Evolutionary conservation across 2,888 invertebrate genomes (phyloP).

Genomic region (Trissoscelio sp.): DNA sequence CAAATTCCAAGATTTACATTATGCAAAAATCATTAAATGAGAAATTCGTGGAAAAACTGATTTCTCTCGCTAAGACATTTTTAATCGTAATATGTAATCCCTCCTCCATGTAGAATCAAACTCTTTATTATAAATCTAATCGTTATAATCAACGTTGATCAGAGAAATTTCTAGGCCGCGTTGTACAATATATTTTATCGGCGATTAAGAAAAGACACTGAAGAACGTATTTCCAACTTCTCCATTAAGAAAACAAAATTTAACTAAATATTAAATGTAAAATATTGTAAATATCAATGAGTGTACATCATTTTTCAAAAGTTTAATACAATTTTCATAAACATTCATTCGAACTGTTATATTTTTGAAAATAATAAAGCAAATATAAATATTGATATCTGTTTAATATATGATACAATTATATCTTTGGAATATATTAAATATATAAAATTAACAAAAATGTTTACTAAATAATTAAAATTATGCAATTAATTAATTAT

Average conservation of each 20-base stretch:
- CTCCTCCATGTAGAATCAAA: constrained; percentile 43
- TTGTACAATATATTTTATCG: constrained; percentile 34
- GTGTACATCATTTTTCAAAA: not conserved
- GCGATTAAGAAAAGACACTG: constrained; percentile 10
- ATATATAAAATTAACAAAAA: no score
- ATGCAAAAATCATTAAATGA: constrained; percentile 29
- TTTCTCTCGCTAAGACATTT: constrained; percentile 51
- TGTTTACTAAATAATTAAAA: no score
- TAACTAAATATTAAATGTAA: no score
- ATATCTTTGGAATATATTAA: not conserved
- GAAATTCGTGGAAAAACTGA: constrained; percentile 58
- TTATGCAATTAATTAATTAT: no score
- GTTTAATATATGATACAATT: not conserved
- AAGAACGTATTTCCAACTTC: constrained; percentile 44
- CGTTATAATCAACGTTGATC: constrained; percentile 35
- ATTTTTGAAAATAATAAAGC: constrained; percentile 5
- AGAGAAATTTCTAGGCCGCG: constrained; percentile 43
- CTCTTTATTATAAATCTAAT: constrained; percentile 24
- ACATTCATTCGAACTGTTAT: not conserved
- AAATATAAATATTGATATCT: no score
- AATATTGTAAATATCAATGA: constrained; percentile 1
- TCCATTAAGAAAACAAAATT: not conserved
- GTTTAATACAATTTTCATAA: not conserved
- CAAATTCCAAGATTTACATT: constrained; percentile 32
- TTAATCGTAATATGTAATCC: constrained; percentile 37